These are phyloP conservation scores for Liparis tanakae DNA, from an alignment of 2,797 vertebrate genomes.

Conservation along the genomic window DNA sequence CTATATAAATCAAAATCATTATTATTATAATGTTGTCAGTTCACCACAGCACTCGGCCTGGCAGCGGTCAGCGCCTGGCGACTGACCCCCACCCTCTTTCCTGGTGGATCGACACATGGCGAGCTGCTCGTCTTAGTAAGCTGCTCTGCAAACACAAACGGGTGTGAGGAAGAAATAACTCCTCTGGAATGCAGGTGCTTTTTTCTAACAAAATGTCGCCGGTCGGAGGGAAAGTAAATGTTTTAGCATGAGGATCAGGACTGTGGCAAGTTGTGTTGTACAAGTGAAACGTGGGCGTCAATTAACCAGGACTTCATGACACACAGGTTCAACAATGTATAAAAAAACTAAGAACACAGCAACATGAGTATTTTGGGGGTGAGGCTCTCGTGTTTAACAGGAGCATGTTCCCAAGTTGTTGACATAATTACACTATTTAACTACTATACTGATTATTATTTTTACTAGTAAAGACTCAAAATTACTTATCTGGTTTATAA, in stretches of 20 bases:
- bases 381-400: too few species aligned
- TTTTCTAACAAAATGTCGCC: constrained; percentile 2
- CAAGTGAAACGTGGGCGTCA: constrained; percentile 26
- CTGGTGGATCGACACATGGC: constrained; percentile 5
- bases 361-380: background rate
- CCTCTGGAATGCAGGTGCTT: constrained; percentile 15
- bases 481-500: background rate
- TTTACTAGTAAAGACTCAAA: background rate
- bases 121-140: constrained; percentile 34
- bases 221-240: background rate
- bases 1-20: too few species aligned
- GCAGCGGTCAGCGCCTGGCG: constrained; percentile 37
- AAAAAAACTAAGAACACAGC: constrained; percentile 9
- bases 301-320: constrained; percentile 4
- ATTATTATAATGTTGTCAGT: constrained; percentile 53
- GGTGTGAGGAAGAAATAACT: constrained; percentile 19
- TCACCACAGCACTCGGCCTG: constrained; percentile 27
- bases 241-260: constrained; percentile 20
- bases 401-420: background rate
- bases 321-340: background rate
- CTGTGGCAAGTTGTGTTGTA: background rate
- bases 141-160: constrained; percentile 25
- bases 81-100: constrained; percentile 33
- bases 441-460: background rate
- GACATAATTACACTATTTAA: background rate